Conservation (phyloP, 2,797 vertebrate genomes). For the Notamacropus eugenii region DNA sequence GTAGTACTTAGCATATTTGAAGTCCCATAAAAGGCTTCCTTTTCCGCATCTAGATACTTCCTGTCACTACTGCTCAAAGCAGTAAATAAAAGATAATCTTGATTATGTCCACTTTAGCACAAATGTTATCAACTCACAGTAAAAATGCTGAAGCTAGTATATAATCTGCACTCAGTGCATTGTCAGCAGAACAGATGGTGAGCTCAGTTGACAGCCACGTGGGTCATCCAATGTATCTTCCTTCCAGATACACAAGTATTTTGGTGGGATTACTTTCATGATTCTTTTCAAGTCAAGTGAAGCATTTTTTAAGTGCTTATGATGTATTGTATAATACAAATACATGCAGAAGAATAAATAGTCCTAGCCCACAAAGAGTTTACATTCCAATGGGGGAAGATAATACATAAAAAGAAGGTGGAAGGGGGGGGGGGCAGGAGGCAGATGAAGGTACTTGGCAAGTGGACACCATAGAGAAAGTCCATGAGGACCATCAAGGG, state of each 20-base stretch:
- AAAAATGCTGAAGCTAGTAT: slow-evolving; percentile 4
- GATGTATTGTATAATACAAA: not conserved
- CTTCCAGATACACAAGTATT: not conserved
- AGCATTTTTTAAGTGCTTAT: not conserved
- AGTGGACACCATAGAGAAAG: not conserved
- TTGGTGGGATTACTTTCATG: not conserved
- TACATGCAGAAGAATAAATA: not conserved
- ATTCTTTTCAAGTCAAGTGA: slow-evolving; percentile 20
- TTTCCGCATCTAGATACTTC: not conserved
- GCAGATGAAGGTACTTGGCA: not conserved
- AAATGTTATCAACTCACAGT: not conserved
- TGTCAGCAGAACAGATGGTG: not conserved
- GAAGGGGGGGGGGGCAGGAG: rapidly evolving
- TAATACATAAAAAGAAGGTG: not conserved
- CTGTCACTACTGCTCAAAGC: slow-evolving; percentile 29
- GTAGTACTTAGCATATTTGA: slow-evolving; percentile 14
- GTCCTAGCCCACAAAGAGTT: not conserved
- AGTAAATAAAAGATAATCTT: not conserved
- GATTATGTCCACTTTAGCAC: not conserved
- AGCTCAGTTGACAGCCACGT: not conserved
- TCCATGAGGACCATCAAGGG: not conserved
- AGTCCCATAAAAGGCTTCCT: not conserved
- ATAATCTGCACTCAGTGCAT: not conserved
- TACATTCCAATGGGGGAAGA: not conserved
- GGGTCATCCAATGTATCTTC: not conserved